phyloP scores from a whole-genome alignment of 2,888 invertebrate genomes.

The Incurvaria masculella region DNA sequence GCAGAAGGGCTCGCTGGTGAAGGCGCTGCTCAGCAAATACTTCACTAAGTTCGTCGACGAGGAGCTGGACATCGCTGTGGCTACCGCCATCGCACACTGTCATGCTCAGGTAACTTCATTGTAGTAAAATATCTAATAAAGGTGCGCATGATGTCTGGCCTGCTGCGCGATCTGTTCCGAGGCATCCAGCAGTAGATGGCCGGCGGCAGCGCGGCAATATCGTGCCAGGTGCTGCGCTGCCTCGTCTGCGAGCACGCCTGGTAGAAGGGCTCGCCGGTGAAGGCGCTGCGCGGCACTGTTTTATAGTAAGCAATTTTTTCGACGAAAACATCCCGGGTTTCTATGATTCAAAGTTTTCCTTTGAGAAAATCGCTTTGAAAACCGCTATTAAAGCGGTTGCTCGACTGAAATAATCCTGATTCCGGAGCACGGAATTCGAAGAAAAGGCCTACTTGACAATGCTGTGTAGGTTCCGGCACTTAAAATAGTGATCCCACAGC shows the following conservation, averaged over 20 bases:
- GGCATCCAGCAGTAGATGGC: constrained; percentile 36
- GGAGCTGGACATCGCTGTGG: constrained; percentile 44
- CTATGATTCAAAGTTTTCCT: too few species aligned
- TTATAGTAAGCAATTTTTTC: background rate
- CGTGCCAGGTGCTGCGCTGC: constrained; percentile 42
- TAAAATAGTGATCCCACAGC: too few species aligned
- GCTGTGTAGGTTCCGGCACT: too few species aligned
- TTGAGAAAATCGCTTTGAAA: too few species aligned
- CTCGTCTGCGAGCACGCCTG: constrained; percentile 43
- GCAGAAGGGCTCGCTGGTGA: constrained; percentile 32
- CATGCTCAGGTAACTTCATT: constrained; percentile 32
- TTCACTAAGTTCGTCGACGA: constrained; percentile 33
- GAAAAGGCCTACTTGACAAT: too few species aligned
- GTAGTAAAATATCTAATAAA: background rate
- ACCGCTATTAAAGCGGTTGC: too few species aligned
- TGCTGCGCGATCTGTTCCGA: constrained; percentile 34
- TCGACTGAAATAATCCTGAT: too few species aligned
- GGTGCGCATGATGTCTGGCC: constrained; percentile 28
- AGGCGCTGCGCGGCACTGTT: constrained; percentile 12
- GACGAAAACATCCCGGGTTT: too few species aligned
- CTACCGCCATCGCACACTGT: constrained; percentile 41
- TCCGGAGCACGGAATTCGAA: too few species aligned
- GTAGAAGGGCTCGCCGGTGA: constrained; percentile 32
- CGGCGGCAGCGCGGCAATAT: constrained; percentile 28
- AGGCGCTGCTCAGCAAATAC: constrained; percentile 31